Evolutionary conservation across 2,888 invertebrate species (phyloP), one percentile per base, ranked within the genome.

Genomic region (Nomada flava): DNA sequence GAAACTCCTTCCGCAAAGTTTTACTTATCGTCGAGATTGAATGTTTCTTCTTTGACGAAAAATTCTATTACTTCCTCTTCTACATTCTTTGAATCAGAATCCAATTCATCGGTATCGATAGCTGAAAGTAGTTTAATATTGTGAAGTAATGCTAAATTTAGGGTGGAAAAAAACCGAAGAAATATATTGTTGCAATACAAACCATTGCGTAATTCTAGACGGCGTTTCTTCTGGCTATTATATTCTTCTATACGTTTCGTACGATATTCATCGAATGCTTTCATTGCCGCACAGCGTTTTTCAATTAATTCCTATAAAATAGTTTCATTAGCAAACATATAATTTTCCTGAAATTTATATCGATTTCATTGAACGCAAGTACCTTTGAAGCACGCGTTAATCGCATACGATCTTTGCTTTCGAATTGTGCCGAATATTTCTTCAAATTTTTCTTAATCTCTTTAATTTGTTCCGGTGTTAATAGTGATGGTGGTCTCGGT

Each of bases 381-480:
- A 95, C 95, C 96, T 98, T 98, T 87, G 98, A 98, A 44, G 98
- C 99, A 92, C 98, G 98, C 83, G 96, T 98, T 94, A 97, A 96
- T 76, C 98, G 96, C 96, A 98, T 96, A 82, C 98, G 97, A 94
- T 99, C 99, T 94, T 99, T 98, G 91, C 97, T 97, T 94, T 99
- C 99, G 94, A 99, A 99, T 94, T 97, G 97, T 42, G 98, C 96
- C 91, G 98, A 98, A 95, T 98, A 99, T 93, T 98, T 98, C 95
- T 99, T 99, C 92, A 99, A 95, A 94, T 98, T 99, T 95, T 99
- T 99, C 95, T 98, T 98, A 86, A 99, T 98, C 55, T 99, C 98
- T 95, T 98, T 97, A 91, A 98, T 97, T 91, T 98, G 97, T 65
- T 97, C 97, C 65, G 97, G 96, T 0, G 96, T 94, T 2, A 99